These are phyloP conservation scores for Aporrectodea caliginosa DNA, from an alignment of 1,140 invertebrate species.

Conservation along the genomic window DNA sequence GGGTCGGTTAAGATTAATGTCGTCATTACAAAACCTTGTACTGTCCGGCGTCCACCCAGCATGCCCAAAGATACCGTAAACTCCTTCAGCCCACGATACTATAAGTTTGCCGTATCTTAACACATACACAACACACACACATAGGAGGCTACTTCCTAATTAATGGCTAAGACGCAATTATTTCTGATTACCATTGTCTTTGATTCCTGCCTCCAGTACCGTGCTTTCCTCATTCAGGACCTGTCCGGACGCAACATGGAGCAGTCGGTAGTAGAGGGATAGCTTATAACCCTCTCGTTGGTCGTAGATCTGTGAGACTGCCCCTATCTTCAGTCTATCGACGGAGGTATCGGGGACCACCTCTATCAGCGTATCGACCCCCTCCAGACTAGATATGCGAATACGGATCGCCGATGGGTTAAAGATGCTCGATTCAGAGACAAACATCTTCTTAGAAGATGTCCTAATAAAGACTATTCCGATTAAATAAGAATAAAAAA, in stretches of 20 bases:
- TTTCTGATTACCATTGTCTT: conserved; percentile 54
- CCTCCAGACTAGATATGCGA: conserved; percentile 48
- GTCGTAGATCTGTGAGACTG: conserved; percentile 47
- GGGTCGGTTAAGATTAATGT: too few species aligned
- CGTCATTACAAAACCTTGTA: too few species aligned
- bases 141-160: too few species aligned
- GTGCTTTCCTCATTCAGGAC: conserved; percentile 47
- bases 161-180: too few species aligned
- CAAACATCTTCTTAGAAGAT: neutral
- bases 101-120: too few species aligned
- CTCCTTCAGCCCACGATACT: too few species aligned
- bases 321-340: conserved; percentile 52
- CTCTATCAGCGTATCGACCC: conserved; percentile 31
- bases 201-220: conserved; percentile 45
- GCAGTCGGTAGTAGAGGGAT: conserved; percentile 51
- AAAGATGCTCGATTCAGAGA: neutral
- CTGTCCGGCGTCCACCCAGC: too few species aligned
- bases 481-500: too few species aligned
- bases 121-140: too few species aligned
- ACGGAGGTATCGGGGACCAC: conserved; percentile 49
- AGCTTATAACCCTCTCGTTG: conserved; percentile 49
- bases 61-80: too few species aligned
- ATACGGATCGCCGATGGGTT: conserved; percentile 30
- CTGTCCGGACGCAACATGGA: conserved; percentile 46
- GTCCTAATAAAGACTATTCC: neutral